These are phyloP conservation scores for Physella acuta DNA, from an alignment of 1,140 invertebrate species.

Conservation along the genomic window DNA sequence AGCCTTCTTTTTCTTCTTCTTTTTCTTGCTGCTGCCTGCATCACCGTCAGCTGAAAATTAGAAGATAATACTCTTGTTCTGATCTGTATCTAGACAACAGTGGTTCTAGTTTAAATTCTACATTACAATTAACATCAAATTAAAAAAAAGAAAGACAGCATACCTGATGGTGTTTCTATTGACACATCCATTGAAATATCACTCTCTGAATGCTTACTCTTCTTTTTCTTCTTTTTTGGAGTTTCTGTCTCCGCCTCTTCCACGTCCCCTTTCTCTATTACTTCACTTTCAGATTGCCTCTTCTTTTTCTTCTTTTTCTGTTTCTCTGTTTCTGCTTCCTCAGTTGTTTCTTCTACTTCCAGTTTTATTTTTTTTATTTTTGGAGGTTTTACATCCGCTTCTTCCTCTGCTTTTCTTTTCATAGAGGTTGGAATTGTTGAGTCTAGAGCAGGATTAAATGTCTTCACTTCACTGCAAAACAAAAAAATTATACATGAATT, in stretches of 20 bases:
- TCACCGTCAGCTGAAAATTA: slow-evolving; percentile 21
- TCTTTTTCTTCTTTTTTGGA: slow-evolving; percentile 13
- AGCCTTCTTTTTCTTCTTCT: slow-evolving; percentile 48
- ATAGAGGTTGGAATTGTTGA: background rate
- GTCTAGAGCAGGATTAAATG: slow-evolving; percentile 1
- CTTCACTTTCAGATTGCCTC: slow-evolving; percentile 2
- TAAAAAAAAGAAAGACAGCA: background rate
- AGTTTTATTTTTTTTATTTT: slow-evolving; percentile 27
- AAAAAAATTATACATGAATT: slow-evolving; percentile 8
- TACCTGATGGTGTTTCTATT: background rate
- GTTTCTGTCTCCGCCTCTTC: background rate
- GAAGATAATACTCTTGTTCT: background rate
- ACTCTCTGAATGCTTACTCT: background rate
- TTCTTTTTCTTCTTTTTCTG: slow-evolving; percentile 31
- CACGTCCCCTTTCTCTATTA: background rate
- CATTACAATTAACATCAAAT: background rate
- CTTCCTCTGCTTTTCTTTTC: slow-evolving; percentile 26
- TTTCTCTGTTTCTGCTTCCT: background rate
- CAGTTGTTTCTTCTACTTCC: background rate
- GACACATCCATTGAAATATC: background rate
- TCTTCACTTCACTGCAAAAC: slow-evolving; percentile 10
- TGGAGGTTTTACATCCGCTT: slow-evolving; percentile 25
- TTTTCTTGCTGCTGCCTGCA: slow-evolving; percentile 32
- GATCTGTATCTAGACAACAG: background rate
- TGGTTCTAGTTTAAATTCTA: background rate